Base-by-base conservation (phyloP, 2,888 invertebrate genomes). In the Axea sp. region DNA sequence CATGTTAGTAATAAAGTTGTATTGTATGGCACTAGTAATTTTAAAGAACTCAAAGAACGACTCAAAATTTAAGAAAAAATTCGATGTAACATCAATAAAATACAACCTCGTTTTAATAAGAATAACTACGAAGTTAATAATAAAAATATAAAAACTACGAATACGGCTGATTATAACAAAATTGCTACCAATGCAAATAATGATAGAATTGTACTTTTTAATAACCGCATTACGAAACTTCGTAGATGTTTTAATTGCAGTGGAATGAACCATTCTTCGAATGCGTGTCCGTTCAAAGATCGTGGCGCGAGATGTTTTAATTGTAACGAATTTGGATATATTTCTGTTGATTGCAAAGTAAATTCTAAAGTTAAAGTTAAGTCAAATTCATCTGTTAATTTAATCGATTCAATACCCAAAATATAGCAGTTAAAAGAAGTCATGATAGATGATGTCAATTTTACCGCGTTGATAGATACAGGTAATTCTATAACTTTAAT, bases 211-310 rank as follows among this genome's bases (percentile, higher is more conserved):
- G 24, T 17, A 9, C 7, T 14, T 1, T 11, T 11, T 2, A 22
- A 12, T 8, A 15, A 41, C 5, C 15, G 37, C 0, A 37, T 7
- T 14, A 14, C 2, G 9, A n/a, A n/a, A n/a, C n/a, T n/a, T n/a
- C n/a, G n/a, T n/a, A 39, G 55, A 28, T 55, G 55, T 41, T 55
- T 39, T 9, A 55, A 39, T 26, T 55, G 39, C 22, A 39, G 55
- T 5, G 1, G 1, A n/a, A 2, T 19, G 3, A 39, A 39, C 0
- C 55, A 39, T 28, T 19, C 0, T 3, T 55, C 55, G 3, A 22
- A 6, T 17, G 6, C 39, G 0, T 55, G 55, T 9, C 5, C 14
- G 0, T n/a, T 39, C n/a, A 55, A 28, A 17, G 4, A 30, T n/a
- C 39, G 6, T 2, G 55, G 55, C 0, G 3, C 7, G 17, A 55